Conservation (phyloP, 2,113 vertebrate species). For the Isurus oxyrinchus region DNA sequence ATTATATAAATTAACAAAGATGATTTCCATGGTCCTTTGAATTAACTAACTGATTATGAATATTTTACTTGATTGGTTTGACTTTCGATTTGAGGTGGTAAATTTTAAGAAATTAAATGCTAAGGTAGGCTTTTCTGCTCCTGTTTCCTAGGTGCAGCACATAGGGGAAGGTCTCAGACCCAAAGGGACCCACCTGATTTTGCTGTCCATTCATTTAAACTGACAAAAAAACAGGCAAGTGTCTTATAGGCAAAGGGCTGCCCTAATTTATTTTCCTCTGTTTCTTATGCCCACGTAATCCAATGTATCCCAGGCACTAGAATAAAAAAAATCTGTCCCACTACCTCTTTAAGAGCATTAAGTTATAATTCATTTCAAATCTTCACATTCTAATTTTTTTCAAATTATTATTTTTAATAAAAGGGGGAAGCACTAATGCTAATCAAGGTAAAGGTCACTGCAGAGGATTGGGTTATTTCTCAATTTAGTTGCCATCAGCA, state of each 20-base stretch:
- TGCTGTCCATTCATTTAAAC: background rate
- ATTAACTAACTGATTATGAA: background rate
- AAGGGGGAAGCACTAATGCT: background rate
- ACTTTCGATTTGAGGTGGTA: background rate
- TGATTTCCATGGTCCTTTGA: background rate
- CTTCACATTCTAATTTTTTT: background rate
- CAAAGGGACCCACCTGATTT: background rate
- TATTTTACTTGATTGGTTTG: background rate
- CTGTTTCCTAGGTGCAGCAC: background rate
- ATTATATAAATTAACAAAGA: background rate
- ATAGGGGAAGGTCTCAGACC: background rate
- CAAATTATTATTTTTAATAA: background rate
- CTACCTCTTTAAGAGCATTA: background rate
- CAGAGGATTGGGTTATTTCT: background rate
- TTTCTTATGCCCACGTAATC: background rate
- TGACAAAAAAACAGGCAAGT: background rate
- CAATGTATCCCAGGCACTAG: background rate
- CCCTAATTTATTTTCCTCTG: background rate
- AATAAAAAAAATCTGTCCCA: background rate
- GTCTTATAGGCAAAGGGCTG: background rate
- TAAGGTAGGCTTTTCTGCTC: background rate
- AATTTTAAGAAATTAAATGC: background rate
- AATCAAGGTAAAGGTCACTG: background rate
- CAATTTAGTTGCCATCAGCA: background rate
- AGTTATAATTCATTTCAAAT: background rate